Conservation (phyloP, 2,888 invertebrate species). For the Herminia tarsipennalis region DNA sequence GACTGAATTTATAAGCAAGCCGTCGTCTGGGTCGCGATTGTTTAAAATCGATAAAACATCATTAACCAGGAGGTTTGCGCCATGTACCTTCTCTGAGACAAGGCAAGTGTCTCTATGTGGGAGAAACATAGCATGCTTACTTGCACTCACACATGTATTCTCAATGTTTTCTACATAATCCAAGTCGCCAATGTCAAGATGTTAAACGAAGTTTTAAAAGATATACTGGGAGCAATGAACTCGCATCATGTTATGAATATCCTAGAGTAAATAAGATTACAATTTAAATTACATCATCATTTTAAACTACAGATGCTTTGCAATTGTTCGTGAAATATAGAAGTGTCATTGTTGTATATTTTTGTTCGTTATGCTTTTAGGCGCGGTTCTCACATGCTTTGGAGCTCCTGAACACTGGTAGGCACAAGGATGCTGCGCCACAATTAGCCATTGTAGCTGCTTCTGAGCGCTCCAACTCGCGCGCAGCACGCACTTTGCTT, state of each 20-base stretch:
- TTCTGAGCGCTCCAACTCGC: conserved; percentile 30
- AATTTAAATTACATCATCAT: conserved; percentile 9
- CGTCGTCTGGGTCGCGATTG: too few relatives aligned
- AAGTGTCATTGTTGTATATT: neutral
- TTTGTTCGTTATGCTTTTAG: conserved; percentile 34
- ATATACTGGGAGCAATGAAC: conserved; percentile 32
- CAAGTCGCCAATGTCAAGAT: conserved; percentile 11
- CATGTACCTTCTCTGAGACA: too few relatives aligned
- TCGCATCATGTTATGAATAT: conserved; percentile 9
- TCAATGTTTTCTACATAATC: conserved; percentile 11
- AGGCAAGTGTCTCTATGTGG: too few relatives aligned
- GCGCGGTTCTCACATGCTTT: conserved; percentile 50
- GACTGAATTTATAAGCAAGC: too few relatives aligned
- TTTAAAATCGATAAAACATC: too few relatives aligned
- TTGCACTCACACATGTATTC: conserved; percentile 12
- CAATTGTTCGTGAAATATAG: neutral
- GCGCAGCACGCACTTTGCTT: conserved; percentile 45
- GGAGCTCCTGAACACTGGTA: conserved; percentile 45
- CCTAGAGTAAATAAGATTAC: conserved; percentile 7
- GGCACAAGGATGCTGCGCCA: conserved; percentile 55
- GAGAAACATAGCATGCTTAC: conserved; percentile 24
- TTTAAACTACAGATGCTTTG: neutral
- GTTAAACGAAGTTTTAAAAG: conserved; percentile 14
- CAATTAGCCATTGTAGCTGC: conserved; percentile 63
- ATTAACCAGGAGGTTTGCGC: too few relatives aligned